phyloP scores from a whole-genome alignment of 1,140 invertebrate species.

The Chironomus striatipennis region DNA sequence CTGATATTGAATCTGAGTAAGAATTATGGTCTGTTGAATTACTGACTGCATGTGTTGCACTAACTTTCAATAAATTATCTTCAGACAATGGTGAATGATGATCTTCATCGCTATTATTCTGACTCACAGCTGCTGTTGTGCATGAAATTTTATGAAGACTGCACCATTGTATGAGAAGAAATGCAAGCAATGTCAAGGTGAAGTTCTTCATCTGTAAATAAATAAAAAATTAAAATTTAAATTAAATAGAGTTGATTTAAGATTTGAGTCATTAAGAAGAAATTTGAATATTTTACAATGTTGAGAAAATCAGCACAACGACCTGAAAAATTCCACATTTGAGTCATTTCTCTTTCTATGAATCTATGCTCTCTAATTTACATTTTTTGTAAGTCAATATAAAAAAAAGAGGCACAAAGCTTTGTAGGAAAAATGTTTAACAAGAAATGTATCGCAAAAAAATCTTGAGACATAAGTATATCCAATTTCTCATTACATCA shows the following conservation, averaged over 20 bases:
- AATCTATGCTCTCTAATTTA: no score
- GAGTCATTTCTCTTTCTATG: no score
- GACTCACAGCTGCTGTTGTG: neutral
- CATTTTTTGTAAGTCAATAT: no score
- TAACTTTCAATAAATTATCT: conserved; percentile 11
- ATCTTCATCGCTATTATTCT: neutral
- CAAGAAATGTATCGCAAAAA: no score
- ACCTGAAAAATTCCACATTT: no score
- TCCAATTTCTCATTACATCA: no score
- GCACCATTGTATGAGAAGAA: neutral
- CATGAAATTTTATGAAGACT: neutral
- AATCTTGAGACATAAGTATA: no score
- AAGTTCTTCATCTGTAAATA: conserved; percentile 18
- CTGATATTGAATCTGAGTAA: neutral
- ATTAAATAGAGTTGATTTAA: neutral
- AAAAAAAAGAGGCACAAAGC: no score
- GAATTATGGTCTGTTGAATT: conserved; percentile 20
- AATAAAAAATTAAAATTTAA: neutral
- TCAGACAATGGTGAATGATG: neutral
- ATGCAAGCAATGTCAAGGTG: conserved; percentile 19
- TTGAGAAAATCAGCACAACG: no score
- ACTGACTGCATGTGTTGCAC: neutral
- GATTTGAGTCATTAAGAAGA: no score
- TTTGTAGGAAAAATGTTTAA: no score
- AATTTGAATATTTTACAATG: no score